Base-by-base conservation (phyloP, 2,888 invertebrate genomes). In the Erynnis tages region DNA sequence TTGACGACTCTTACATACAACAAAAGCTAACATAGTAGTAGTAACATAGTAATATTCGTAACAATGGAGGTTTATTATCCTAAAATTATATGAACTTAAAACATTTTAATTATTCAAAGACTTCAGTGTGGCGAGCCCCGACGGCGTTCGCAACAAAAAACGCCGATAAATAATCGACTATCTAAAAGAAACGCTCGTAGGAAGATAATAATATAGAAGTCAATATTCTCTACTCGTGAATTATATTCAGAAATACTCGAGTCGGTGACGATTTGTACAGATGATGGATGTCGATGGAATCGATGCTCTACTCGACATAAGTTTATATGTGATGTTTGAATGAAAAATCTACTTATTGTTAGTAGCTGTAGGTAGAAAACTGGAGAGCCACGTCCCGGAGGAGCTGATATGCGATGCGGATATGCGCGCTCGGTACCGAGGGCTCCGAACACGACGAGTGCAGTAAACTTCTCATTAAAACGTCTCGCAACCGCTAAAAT, bases 351-450 rank as follows among this genome's bases (percentile, higher is more conserved):
- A 72, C 62, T 54, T 63, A 63, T 67, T 65, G 58, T 60, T 67
- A 65, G 46, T 60, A 59, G 63, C 59, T 49, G 65, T 61, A 63
- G 50, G 62, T 71, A 67, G 62, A 73, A 67, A 70, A 66, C 58
- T 66, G 65, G 65, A 59, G 64, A 67, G 66, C 61, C 43, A 17
- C 19, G n/a, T 41, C 16, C 23, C 25, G 34, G 14, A 10, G 23
- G 27, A 14, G 61, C 57, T 76, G 79, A 79, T 78, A 77, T 79
- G 77, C 73, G 68, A 66, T 61, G 65, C 65, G 62, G 62, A 67
- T 70, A 70, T 62, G 38, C 41, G 38, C 56, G 54, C 25, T n/a
- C n/a, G n/a, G n/a, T 21, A 21, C 21, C 6, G 21, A 21, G 21
- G 21, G 3, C 10, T 35, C 14, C 1, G 16, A 34, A 16, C 16